Evolutionary conservation across 2,888 invertebrate genomes (phyloP), one percentile per base, ranked within the genome.

Genomic region (Rhimphoctona megacephalus): DNA sequence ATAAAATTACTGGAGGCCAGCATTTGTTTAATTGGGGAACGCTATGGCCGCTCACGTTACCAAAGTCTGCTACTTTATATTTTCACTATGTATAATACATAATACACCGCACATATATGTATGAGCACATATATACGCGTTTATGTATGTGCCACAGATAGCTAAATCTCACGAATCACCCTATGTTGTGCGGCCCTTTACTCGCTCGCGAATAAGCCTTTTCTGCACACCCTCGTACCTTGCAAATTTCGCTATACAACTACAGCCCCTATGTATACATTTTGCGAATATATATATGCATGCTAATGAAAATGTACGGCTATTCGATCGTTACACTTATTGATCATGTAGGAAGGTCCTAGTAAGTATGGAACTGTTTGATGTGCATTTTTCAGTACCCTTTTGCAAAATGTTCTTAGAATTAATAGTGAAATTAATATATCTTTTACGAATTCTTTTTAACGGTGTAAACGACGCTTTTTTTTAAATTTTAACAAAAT

Each of bases 21-120:
- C 93, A 91, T 92, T 93, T 92, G 92, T 93, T 93, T 93, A 93
- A 93, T 93, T 92, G 93, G 91, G 91, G 92, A 91, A 91, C 90
- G 91, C 90, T 89, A 92, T 91, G 91, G 91, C 90, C 89, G 91
- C 88, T 88, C 76, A 67, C 61, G 78, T 77, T 73, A 80, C 80
- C 66, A 83, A 80, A 83, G 64, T 76, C 30, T 86, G 78, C 81
- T 76, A 54, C 54, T 73, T 54, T 72, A 54, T 74, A 76, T 43
- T 66, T 73, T 46, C 64, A 52, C 52, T 57, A 54, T 43, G 9
- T 30, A 76, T 64, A 30, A 9, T 8, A 30, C n/a, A 70, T 70
- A 70, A 22, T 39, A 9, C 39, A 22, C 14, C 22, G 17, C 25
- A 69, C 30, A 19, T 49, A 25, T 22, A 22, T 36, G 36, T 22